Percentiles rank a stretch among this genome's conserved stretches.
Evolutionary conservation across 2,888 invertebrate genomes (phyloP).

Genomic region (Drosophila mimetica): DNA sequence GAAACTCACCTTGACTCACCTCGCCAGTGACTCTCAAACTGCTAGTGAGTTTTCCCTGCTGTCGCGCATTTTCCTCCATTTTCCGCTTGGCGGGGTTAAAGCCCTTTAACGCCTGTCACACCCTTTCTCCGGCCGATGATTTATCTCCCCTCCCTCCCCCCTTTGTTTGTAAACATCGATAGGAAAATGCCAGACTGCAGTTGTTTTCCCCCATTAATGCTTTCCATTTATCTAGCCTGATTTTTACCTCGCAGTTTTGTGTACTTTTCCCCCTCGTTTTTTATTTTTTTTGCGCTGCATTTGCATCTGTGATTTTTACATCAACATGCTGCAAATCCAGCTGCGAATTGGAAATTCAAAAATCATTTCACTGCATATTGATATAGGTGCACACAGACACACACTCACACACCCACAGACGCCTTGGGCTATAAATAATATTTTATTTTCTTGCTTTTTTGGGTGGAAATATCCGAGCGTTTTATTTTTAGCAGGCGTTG

Average conservation of each 20-base stretch:
- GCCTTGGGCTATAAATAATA: slow-evolving; percentile 72
- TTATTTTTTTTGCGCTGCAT: slow-evolving; percentile 12
- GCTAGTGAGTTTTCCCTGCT: slow-evolving; percentile 55
- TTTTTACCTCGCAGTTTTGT: slow-evolving; percentile 16
- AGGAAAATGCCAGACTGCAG: slow-evolving; percentile 29
- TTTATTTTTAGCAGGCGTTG: slow-evolving; percentile 73
- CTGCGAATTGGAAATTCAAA: slow-evolving; percentile 38
- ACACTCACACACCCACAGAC: slow-evolving; percentile 5
- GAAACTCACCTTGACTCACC: slow-evolving; percentile 51
- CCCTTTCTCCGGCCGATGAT: slow-evolving; percentile 6
- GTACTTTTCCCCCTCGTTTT: background rate
- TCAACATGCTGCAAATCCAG: slow-evolving; percentile 50
- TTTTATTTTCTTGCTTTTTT: slow-evolving; percentile 74
- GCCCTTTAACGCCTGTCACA: slow-evolving; percentile 40
- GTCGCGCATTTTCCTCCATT: slow-evolving; percentile 38
- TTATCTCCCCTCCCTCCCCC: slow-evolving; percentile 10
- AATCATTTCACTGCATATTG: slow-evolving; percentile 58
- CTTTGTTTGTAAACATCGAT: slow-evolving; percentile 42
- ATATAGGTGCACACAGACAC: slow-evolving; percentile 25
- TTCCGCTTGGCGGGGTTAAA: slow-evolving; percentile 36
- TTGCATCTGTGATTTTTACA: slow-evolving; percentile 56
- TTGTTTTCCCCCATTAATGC: slow-evolving; percentile 31
- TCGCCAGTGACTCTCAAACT: slow-evolving; percentile 57
- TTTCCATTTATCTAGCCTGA: slow-evolving; percentile 55
- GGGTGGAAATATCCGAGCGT: slow-evolving; percentile 62